These are phyloP conservation scores for Struthio camelus DNA, from an alignment of 2,113 vertebrate genomes.

Conservation along the genomic window DNA sequence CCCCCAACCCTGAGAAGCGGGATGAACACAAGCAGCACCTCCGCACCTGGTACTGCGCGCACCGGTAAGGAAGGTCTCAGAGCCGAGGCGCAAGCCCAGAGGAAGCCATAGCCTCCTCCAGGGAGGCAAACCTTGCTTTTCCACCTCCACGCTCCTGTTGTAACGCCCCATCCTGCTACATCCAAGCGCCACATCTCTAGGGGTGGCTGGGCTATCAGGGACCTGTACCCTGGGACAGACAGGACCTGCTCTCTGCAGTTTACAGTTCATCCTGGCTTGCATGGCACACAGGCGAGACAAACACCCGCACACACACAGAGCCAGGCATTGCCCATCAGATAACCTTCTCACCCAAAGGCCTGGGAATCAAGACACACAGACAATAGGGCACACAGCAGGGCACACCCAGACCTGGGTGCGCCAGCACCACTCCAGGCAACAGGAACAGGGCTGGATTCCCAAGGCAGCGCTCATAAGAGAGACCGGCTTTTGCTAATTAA, in stretches of 20 bases:
- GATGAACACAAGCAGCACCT: neutral
- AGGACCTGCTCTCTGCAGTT: neutral
- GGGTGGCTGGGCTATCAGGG: fast-evolving
- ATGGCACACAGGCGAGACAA: neutral
- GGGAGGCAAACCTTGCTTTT: fast-evolving
- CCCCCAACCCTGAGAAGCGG: neutral
- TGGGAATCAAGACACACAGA: neutral
- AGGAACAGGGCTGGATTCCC: neutral
- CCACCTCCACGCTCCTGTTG: fast-evolving
- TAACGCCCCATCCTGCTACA: neutral
- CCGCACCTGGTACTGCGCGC: fast-evolving
- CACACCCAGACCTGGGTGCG: neutral
- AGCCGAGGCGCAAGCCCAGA: neutral
- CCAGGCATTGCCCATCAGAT: neutral
- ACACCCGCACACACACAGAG: too few relatives aligned
- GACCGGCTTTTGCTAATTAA: too few relatives aligned
- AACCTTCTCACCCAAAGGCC: constrained; percentile 10
- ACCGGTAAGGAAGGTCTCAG: neutral
- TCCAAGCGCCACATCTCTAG: neutral
- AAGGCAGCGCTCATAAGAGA: too few relatives aligned
- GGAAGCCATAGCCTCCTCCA: neutral
- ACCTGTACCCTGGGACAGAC: neutral
- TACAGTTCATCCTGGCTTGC: fast-evolving
- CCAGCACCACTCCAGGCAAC: neutral
- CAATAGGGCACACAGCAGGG: neutral